phyloP scores from a whole-genome alignment of 2,888 invertebrate genomes.

The Drosophila ezoana region DNA sequence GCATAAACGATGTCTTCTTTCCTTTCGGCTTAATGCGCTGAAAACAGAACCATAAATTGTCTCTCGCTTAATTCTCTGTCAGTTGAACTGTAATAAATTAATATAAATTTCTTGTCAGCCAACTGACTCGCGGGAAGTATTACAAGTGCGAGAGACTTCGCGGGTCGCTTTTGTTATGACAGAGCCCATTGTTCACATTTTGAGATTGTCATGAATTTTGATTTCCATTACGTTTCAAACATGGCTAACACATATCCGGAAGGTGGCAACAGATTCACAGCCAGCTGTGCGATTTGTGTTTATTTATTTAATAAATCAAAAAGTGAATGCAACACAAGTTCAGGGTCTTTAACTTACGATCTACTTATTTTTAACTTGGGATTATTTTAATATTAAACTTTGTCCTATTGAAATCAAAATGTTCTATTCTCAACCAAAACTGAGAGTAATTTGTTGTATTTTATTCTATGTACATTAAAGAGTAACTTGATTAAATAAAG shows the following conservation, averaged over 20 bases:
- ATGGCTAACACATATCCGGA: background rate
- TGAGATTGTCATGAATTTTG: slow-evolving; percentile 28
- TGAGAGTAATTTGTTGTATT: no score
- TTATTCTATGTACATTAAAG: background rate
- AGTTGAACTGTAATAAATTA: slow-evolving; percentile 84
- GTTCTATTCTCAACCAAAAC: no score
- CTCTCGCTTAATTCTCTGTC: slow-evolving; percentile 83
- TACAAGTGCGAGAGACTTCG: slow-evolving; percentile 42
- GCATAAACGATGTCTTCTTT: slow-evolving; percentile 69
- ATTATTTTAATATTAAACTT: no score
- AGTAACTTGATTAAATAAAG: no score
- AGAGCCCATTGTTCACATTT: slow-evolving; percentile 36
- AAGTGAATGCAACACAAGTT: background rate
- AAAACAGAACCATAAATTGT: slow-evolving; percentile 84
- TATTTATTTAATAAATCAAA: background rate
- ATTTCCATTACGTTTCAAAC: slow-evolving; percentile 28
- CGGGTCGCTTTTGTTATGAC: slow-evolving; percentile 20
- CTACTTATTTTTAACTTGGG: no score
- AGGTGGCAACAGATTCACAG: background rate
- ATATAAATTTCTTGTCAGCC: slow-evolving; percentile 83
- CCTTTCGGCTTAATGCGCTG: slow-evolving; percentile 64
- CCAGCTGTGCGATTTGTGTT: background rate
- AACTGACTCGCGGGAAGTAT: slow-evolving; percentile 38
- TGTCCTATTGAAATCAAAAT: no score
- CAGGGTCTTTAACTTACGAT: background rate